phyloP scores from a whole-genome alignment of 2,888 invertebrate genomes.

The Conops quadrifasciatus region DNA sequence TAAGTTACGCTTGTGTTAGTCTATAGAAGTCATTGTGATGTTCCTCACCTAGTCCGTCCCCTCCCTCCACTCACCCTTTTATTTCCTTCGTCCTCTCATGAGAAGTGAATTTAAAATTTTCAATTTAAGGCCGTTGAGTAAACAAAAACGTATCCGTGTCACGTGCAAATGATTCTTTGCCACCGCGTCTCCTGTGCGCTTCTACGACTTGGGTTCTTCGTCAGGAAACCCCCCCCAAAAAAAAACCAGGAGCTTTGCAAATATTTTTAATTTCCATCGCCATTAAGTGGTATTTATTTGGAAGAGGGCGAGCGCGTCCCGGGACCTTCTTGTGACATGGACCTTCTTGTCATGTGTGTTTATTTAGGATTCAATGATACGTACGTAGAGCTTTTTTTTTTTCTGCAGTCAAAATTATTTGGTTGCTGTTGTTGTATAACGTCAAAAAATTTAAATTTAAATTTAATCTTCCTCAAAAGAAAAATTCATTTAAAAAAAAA shows the following conservation, averaged over 20 bases:
- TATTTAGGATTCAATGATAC: slow-evolving; percentile 25
- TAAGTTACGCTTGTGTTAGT: too few relatives aligned
- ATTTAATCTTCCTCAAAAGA: not conserved
- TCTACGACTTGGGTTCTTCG: too few relatives aligned
- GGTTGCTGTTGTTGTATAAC: not conserved
- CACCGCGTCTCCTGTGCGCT: not conserved
- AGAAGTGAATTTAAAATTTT: slow-evolving; percentile 9
- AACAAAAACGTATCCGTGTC: slow-evolving; percentile 24
- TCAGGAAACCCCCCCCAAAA: not conserved
- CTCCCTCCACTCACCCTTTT: too few relatives aligned
- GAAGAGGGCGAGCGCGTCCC: not conserved
- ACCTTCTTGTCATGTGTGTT: slow-evolving; percentile 24
- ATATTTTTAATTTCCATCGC: slow-evolving; percentile 27
- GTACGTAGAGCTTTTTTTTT: not conserved
- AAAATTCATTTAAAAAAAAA: not conserved
- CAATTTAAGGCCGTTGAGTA: slow-evolving; percentile 13
- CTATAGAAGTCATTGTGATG: too few relatives aligned
- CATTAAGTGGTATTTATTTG: slow-evolving; percentile 24
- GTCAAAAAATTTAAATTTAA: not conserved
- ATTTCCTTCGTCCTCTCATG: not conserved
- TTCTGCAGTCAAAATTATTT: not conserved
- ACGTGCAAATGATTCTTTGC: slow-evolving; percentile 24
- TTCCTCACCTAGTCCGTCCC: too few relatives aligned
- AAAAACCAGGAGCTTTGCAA: slow-evolving; percentile 6
- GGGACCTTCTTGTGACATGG: not conserved